Evolutionary conservation across 1,140 invertebrate genomes (phyloP), one percentile per base, ranked within the genome.

Genomic region (Scaptodrosophila lebanonensis): DNA sequence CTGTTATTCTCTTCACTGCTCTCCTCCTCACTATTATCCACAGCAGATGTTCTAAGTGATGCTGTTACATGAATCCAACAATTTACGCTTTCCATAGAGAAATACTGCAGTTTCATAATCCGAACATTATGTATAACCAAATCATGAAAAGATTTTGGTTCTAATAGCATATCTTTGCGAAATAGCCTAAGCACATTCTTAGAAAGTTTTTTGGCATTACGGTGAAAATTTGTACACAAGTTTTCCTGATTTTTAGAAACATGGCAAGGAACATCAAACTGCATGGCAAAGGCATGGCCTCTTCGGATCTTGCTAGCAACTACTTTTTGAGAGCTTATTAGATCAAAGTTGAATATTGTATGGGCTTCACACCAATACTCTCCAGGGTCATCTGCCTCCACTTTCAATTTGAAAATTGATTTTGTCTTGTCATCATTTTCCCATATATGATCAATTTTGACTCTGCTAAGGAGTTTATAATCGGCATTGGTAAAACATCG

Each of bases 331-430:
- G 65, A 53, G 22, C 32, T 8, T 7, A 85, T 42, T 7, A 67
- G 12, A 40, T 72, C 18, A 44, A 85, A 84, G 44, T 72, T 39
- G 2, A 54, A 64, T 4, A 75, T 61, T 2, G 65, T 79, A 45
- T 86, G 73, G 12, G 70, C 86, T 66, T 87, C 82, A 54, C 88
- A 89, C 87, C 88, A 88, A 62, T 89, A 89, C 43, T 86, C 72
- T 8, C 87, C 87, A 2, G 87, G 70, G 8, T 71, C 75, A 7
- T 87, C 83, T 17, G 69, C 76, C 3, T 84, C 39, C 2, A 75
- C 32, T 45, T 75, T 70, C 3, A 89, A 3, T 60, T 83, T 49
- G 48, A 67, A 72, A 35, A 87, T 62, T 3, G 65, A 57, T 53
- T 76, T 66, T 1, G 35, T 56, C 11, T 39, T 38, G 8, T 68